A percentile compares a stretch with the other conserved stretches of the same genome.
phyloP scores from a whole-genome alignment of 2,113 vertebrate species.

The Girardinichthys multiradiatus region DNA sequence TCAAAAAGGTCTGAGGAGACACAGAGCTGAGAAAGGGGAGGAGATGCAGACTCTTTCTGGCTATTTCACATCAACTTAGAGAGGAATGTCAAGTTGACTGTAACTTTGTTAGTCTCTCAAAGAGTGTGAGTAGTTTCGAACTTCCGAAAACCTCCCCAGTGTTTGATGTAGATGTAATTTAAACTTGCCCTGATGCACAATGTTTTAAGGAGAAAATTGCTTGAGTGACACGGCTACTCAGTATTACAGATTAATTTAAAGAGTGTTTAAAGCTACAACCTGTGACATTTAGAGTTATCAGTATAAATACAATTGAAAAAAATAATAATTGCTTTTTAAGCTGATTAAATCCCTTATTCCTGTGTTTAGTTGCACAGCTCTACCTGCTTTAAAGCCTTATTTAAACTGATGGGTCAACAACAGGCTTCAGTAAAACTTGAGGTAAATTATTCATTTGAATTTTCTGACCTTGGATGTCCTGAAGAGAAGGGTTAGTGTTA shows the following conservation, averaged over 20 bases:
- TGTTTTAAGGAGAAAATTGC: slow-evolving; percentile 23
- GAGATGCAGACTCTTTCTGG: slow-evolving; percentile 50
- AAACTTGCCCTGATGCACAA: slow-evolving; percentile 41
- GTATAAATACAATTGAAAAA: no score
- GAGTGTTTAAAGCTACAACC: neutral
- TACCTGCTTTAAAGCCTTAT: no score
- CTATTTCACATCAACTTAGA: slow-evolving; percentile 49
- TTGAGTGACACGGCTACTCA: slow-evolving; percentile 9
- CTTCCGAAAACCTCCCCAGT: slow-evolving; percentile 22
- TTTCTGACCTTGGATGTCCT: no score
- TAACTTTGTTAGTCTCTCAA: slow-evolving; percentile 50
- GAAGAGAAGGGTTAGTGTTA: no score
- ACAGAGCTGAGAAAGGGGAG: slow-evolving; percentile 33
- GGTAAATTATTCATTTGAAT: no score
- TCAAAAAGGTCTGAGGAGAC: slow-evolving; percentile 64
- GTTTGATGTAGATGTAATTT: slow-evolving; percentile 37
- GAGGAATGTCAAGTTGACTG: slow-evolving; percentile 53
- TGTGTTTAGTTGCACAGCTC: no score
- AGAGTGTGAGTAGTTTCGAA: slow-evolving; percentile 40
- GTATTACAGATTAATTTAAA: slow-evolving; percentile 30
- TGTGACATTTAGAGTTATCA: neutral
- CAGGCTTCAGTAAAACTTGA: no score
- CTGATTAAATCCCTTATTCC: no score
- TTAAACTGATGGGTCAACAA: no score
- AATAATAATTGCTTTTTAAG: no score